Evolutionary conservation across 2,797 vertebrate species (phyloP).

Genomic region (Cyclura pinguis): DNA sequence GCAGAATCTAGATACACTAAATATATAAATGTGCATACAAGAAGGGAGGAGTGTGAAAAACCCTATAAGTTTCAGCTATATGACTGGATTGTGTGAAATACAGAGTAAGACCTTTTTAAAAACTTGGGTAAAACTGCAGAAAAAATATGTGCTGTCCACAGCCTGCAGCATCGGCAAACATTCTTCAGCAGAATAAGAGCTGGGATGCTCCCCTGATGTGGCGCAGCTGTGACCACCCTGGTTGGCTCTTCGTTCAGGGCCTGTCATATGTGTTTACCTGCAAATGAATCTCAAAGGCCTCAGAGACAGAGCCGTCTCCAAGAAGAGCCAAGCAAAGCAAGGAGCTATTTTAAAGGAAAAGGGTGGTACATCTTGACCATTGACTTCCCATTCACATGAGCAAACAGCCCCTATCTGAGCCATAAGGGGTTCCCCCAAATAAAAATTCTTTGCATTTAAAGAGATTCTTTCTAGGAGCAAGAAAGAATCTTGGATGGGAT

Average conservation of each 20-base stretch:
- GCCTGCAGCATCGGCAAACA: slow-evolving; percentile 94
- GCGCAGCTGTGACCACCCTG: slow-evolving; percentile 89
- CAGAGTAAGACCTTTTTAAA: slow-evolving; percentile 70
- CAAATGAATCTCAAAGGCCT: slow-evolving; percentile 91
- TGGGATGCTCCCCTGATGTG: slow-evolving; percentile 83
- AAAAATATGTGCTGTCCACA: slow-evolving; percentile 88
- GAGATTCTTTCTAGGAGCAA: slow-evolving; percentile 72
- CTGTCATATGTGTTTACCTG: slow-evolving; percentile 91
- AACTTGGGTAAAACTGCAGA: slow-evolving; percentile 54
- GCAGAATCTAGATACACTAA: background rate
- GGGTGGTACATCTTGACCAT: slow-evolving; percentile 80
- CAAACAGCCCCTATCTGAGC: slow-evolving; percentile 80
- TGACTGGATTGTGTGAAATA: slow-evolving; percentile 58
- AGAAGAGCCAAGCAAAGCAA: slow-evolving; percentile 80
- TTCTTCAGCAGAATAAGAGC: slow-evolving; percentile 85
- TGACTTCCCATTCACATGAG: slow-evolving; percentile 73
- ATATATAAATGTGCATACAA: background rate
- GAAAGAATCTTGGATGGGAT: slow-evolving; percentile 60
- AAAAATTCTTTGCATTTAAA: slow-evolving; percentile 82
- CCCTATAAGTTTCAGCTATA: slow-evolving; percentile 62
- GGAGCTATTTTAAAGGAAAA: slow-evolving; percentile 77
- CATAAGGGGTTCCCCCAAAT: slow-evolving; percentile 82
- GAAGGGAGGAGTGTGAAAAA: slow-evolving; percentile 58
- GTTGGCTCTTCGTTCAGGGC: slow-evolving; percentile 86
- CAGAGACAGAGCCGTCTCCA: slow-evolving; percentile 85